Percentiles rank a stretch among this genome's conserved stretches.
Conservation (phyloP, 2,888 invertebrate genomes). For the Drosophila picticornis region DNA sequence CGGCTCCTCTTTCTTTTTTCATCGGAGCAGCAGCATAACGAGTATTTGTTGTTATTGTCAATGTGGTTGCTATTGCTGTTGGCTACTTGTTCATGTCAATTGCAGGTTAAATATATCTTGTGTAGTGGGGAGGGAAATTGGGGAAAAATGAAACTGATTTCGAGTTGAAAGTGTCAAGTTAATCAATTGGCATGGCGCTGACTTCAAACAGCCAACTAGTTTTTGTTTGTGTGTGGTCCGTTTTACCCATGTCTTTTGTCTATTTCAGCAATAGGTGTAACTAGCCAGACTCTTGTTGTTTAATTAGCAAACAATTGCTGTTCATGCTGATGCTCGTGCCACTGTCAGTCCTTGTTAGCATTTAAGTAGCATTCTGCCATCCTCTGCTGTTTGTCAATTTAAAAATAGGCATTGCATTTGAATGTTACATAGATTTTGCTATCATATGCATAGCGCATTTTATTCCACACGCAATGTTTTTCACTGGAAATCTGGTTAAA, state of each 20-base stretch:
- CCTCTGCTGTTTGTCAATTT: constrained; percentile 38
- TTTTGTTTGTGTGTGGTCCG: constrained; percentile 39
- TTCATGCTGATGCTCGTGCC: constrained; percentile 44
- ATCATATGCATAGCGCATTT: constrained; percentile 53
- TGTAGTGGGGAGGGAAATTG: neutral
- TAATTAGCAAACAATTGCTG: constrained; percentile 66
- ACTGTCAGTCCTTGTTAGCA: constrained; percentile 71
- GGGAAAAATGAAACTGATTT: constrained; percentile 39
- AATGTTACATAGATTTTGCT: constrained; percentile 45
- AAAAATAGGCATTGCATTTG: constrained; percentile 60
- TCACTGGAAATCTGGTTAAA: constrained; percentile 66
- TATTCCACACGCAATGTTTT: constrained; percentile 72
- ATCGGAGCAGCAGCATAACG: constrained; percentile 18
- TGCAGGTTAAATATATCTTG: constrained; percentile 51
- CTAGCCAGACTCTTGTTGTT: constrained; percentile 61
- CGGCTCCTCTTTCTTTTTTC: constrained; percentile 33
- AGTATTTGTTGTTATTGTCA: constrained; percentile 36
- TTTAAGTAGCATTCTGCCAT: constrained; percentile 25
- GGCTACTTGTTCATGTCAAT: constrained; percentile 65
- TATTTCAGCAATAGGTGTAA: constrained; percentile 12
- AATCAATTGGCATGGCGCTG: constrained; percentile 75
- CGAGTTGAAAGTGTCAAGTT: constrained; percentile 69
- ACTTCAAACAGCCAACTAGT: constrained; percentile 54
- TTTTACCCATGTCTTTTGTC: constrained; percentile 13
- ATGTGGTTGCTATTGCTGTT: constrained; percentile 35